phyloP scores from a whole-genome alignment of 2,888 invertebrate species.

The Melikaiella ostensackeni region DNA sequence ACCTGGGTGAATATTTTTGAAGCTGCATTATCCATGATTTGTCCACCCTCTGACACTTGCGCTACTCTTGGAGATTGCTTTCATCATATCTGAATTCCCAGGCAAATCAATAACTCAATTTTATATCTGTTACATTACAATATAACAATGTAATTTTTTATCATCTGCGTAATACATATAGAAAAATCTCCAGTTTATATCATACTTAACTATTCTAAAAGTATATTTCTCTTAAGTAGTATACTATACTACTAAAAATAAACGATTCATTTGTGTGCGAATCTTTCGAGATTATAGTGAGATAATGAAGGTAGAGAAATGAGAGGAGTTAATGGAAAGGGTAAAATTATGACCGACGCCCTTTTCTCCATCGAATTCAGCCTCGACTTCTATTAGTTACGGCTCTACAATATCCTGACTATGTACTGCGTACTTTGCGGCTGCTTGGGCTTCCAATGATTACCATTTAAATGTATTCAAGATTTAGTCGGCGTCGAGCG shows the following conservation, averaged over 20 bases:
- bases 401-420: slow-evolving; percentile 40
- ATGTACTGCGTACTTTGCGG: slow-evolving; percentile 44
- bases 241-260: neutral
- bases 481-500: slow-evolving; percentile 51
- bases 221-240: neutral
- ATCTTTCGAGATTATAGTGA: neutral
- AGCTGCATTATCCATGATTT: neutral
- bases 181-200: no score
- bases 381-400: slow-evolving; percentile 9
- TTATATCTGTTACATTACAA: neutral
- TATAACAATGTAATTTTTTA: neutral
- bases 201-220: neutral
- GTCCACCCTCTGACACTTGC: neutral
- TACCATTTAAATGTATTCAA: slow-evolving; percentile 64
- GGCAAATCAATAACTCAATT: neutral
- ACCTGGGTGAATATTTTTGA: slow-evolving; percentile 14
- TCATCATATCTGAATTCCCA: neutral
- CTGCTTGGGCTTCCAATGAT: slow-evolving; percentile 54
- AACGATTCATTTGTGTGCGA: neutral
- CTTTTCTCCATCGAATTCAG: slow-evolving; percentile 18
- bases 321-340: neutral
- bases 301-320: neutral
- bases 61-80: neutral
- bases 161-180: no score
- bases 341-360: slow-evolving; percentile 4